phyloP scores from a whole-genome alignment of 2,113 vertebrate genomes.

The Anguilla rostrata region DNA sequence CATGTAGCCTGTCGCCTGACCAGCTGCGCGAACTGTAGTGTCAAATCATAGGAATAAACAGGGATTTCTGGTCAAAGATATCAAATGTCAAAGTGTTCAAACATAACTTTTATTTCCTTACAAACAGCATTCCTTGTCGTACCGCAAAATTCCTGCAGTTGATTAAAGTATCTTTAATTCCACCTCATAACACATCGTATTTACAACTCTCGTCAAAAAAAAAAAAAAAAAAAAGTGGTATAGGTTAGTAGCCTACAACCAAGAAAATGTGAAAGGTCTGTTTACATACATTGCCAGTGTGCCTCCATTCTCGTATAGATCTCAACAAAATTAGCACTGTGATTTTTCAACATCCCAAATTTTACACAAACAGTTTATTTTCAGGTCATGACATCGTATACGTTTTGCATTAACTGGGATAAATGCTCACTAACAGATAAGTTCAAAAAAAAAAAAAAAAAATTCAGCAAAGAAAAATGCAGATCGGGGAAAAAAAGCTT shows the following conservation, averaged over 20 bases:
- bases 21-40: too few relatives aligned
- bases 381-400: background rate
- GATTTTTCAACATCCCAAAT: too few relatives aligned
- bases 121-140: slow-evolving; percentile 76
- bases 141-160: slow-evolving; percentile 57
- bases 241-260: background rate
- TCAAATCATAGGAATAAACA: too few relatives aligned
- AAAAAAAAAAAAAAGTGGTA: slow-evolving; percentile 29
- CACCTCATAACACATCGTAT: slow-evolving; percentile 73
- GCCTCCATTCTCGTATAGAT: background rate
- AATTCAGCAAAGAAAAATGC: background rate
- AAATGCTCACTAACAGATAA: background rate
- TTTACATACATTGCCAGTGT: background rate
- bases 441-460: background rate
- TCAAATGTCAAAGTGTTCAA: slow-evolving; percentile 45
- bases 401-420: background rate
- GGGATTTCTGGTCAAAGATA: too few relatives aligned
- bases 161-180: slow-evolving; percentile 66
- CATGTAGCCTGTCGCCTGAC: too few relatives aligned
- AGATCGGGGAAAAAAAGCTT: background rate
- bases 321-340: background rate
- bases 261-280: background rate
- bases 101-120: slow-evolving; percentile 80
- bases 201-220: slow-evolving; percentile 70
- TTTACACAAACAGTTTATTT: background rate